These are phyloP conservation scores for Montipora foliosa DNA, from an alignment of 64 coral and sea anemone species.

Conservation along the genomic window DNA sequence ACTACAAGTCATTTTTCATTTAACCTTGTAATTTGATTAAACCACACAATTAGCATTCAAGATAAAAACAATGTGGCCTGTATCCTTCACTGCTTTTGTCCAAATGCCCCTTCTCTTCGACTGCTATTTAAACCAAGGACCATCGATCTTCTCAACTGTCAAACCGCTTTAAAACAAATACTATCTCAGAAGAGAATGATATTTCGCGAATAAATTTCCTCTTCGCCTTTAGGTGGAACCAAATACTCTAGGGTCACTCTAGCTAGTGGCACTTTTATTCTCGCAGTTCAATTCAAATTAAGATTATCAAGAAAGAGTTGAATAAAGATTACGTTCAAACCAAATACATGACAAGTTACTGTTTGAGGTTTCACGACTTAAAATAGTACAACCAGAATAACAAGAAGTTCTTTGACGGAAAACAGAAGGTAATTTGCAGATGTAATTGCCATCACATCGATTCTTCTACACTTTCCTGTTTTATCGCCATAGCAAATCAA, in stretches of 20 bases:
- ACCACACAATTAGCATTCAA: constrained; percentile 9
- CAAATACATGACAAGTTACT: not conserved
- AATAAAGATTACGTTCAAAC: not conserved
- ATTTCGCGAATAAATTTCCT: not conserved
- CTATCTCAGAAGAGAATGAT: not conserved
- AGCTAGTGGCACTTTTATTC: too few relatives aligned
- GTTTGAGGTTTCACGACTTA: not conserved
- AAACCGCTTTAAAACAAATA: not conserved
- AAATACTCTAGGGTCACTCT: not conserved
- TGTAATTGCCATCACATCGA: too few relatives aligned
- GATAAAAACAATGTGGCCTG: not conserved
- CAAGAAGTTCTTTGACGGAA: too few relatives aligned
- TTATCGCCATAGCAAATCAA: not conserved
- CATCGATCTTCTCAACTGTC: not conserved
- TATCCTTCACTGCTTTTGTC: not conserved
- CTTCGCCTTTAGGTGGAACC: not conserved
- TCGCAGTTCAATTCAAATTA: too few relatives aligned
- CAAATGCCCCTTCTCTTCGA: not conserved
- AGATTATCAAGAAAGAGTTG: not conserved
- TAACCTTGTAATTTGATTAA: constrained; percentile 20
- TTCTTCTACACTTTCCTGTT: not conserved
- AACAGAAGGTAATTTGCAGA: too few relatives aligned
- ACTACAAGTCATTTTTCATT: not conserved
- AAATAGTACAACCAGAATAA: not conserved
- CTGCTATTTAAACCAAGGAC: not conserved